Conservation (phyloP, 2,113 vertebrate species). For the Albula goreensis region DNA sequence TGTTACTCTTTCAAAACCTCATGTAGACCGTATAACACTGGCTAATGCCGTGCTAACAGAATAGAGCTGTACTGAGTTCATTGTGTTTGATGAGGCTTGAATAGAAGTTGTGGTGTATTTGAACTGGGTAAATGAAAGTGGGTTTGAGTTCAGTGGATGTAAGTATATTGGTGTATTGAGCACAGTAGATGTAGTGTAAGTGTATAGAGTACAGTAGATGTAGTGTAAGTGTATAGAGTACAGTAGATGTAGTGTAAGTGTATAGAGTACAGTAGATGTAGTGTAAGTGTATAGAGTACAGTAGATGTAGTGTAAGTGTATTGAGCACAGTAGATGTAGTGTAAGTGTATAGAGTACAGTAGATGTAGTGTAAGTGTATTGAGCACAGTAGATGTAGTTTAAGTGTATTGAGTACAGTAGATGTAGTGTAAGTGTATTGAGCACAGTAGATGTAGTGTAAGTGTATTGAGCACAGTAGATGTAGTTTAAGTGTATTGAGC, state of each 20-base stretch:
- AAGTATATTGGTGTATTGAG: no score
- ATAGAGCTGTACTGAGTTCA: no score
- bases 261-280: background rate
- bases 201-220: background rate
- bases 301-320: background rate
- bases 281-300: background rate
- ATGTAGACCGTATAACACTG: no score
- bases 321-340: background rate
- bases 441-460: background rate
- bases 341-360: no score
- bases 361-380: background rate
- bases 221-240: background rate
- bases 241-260: background rate
- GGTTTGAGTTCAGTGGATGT: no score
- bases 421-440: background rate
- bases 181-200: background rate
- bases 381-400: background rate
- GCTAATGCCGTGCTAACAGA: no score
- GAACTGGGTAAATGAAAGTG: no score
- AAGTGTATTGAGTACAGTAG: background rate
- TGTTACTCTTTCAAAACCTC: slow-evolving; percentile 6
- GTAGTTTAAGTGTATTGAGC: background rate
- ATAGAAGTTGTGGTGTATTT: no score
- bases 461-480: background rate
- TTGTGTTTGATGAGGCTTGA: no score